Evolutionary conservation across 2,797 vertebrate species (phyloP).

Genomic region (Gymnodraco acuticeps): DNA sequence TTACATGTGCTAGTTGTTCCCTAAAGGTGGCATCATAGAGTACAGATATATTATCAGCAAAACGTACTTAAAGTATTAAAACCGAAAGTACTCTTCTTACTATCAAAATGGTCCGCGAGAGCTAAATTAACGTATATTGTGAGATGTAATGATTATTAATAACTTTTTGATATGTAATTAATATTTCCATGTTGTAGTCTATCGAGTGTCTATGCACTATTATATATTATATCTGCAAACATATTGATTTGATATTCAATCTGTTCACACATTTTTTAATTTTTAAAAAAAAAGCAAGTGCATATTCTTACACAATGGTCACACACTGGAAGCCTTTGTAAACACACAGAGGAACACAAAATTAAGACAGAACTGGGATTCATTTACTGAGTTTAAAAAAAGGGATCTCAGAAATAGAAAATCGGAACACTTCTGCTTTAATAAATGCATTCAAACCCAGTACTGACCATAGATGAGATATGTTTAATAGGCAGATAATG

Average conservation of each 20-base stretch:
- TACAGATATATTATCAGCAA: not conserved
- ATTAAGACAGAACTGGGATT: slow-evolving; percentile 7
- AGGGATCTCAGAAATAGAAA: not conserved
- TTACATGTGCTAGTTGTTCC: slow-evolving; percentile 10
- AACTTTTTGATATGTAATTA: not conserved
- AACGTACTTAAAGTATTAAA: not conserved
- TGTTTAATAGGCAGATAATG: slow-evolving; percentile 20
- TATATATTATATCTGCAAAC: too few species aligned
- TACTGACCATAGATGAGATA: not conserved
- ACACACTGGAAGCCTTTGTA: not conserved
- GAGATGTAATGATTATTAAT: not conserved
- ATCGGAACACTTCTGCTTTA: not conserved
- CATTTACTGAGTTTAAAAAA: not conserved
- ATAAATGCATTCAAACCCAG: not conserved
- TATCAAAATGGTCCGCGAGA: not conserved
- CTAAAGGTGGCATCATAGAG: not conserved
- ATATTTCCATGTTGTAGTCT: not conserved
- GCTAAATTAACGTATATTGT: not conserved
- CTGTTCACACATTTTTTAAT: too few species aligned
- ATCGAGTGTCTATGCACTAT: too few species aligned
- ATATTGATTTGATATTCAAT: too few species aligned
- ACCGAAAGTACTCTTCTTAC: not conserved
- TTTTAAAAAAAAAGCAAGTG: not conserved
- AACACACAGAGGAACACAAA: slow-evolving; percentile 20
- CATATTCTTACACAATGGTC: not conserved